These are phyloP conservation scores for Thinocorus orbignyianus DNA, from an alignment of 2,113 vertebrate genomes.

Conservation along the genomic window DNA sequence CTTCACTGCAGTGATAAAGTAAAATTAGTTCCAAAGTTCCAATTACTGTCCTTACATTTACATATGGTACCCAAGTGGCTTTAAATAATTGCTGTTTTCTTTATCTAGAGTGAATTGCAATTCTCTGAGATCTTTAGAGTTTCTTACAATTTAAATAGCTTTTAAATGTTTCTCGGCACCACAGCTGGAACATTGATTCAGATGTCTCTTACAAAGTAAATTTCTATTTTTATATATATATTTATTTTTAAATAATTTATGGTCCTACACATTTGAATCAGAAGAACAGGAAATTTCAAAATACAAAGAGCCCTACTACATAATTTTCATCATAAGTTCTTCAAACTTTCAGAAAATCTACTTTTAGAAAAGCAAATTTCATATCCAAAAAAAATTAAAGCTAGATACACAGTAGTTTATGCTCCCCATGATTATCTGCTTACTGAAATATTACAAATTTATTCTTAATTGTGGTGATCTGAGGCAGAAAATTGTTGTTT, in stretches of 20 bases:
- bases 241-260: too few species aligned
- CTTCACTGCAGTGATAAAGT: not conserved
- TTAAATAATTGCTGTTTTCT: not conserved
- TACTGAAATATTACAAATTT: not conserved
- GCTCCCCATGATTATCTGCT: not conserved
- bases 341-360: not conserved
- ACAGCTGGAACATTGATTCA: not conserved
- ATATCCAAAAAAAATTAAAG: not conserved
- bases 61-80: not conserved
- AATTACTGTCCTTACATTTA: not conserved
- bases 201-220: not conserved
- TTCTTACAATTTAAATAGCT: not conserved
- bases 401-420: not conserved
- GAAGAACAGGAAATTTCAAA: not conserved
- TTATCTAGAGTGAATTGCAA: not conserved
- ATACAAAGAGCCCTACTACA: not conserved
- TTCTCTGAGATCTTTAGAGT: constrained; percentile 17
- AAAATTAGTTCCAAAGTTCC: not conserved
- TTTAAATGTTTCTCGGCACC: not conserved
- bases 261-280: not conserved
- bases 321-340: not conserved
- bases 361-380: not conserved
- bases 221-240: not conserved
- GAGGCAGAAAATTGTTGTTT: not conserved
- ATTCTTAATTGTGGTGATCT: not conserved